These are phyloP conservation scores for Radopholus similis DNA, from an alignment of 1,140 invertebrate species.

Conservation along the genomic window DNA sequence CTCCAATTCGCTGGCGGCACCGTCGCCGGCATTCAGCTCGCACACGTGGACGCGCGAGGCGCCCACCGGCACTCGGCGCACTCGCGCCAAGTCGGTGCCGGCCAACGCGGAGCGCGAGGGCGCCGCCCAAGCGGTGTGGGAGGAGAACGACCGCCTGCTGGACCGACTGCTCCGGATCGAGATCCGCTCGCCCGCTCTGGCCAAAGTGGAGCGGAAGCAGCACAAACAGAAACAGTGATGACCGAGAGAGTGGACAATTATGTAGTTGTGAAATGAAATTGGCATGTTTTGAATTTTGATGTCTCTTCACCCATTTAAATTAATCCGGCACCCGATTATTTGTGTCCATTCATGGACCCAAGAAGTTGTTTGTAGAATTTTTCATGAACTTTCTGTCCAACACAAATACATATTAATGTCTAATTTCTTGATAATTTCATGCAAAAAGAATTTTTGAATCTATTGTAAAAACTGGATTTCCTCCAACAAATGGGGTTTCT, in stretches of 20 bases:
- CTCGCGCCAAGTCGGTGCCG: conserved; percentile 9
- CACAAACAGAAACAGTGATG: too few species aligned
- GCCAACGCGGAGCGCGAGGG: neutral
- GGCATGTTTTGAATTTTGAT: neutral
- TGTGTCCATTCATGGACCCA: too few species aligned
- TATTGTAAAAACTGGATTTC: too few species aligned
- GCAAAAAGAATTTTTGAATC: too few species aligned
- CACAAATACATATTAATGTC: too few species aligned
- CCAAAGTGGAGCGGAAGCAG: too few species aligned
- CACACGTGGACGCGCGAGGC: neutral
- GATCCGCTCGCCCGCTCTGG: neutral
- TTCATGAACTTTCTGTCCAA: too few species aligned
- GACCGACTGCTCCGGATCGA: conserved; percentile 3
- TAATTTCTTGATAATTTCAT: too few species aligned
- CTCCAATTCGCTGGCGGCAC: neutral
- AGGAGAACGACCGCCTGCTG: conserved; percentile 8
- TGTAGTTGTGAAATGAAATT: neutral
- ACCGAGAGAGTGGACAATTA: too few species aligned
- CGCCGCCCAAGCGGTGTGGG: neutral
- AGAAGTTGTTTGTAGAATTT: too few species aligned
- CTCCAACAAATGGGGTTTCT: too few species aligned
- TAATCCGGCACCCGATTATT: too few species aligned
- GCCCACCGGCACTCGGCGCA: neutral
- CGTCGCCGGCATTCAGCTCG: neutral
- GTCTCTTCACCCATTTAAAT: neutral